phyloP scores from a whole-genome alignment of 2,888 invertebrate species.

The Neoascia interrupta region DNA sequence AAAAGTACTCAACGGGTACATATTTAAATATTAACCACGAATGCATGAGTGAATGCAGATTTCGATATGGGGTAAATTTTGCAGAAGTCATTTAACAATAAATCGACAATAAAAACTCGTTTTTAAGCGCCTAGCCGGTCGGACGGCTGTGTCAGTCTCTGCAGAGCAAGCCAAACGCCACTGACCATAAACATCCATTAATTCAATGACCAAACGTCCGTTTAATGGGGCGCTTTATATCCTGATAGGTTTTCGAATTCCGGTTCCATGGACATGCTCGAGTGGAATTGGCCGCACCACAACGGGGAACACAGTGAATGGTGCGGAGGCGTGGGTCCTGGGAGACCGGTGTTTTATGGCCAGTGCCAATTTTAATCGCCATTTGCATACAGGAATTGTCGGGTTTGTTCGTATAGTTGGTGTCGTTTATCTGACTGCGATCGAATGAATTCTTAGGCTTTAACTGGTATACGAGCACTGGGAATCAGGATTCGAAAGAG shows the following conservation, averaged over 20 bases:
- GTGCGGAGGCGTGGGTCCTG: conserved; percentile 17
- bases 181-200: conserved; percentile 70
- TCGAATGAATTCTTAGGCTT: conserved; percentile 51
- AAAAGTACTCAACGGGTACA: conserved; percentile 19
- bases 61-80: conserved; percentile 70
- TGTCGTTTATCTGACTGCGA: conserved; percentile 56
- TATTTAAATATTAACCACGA: background rate
- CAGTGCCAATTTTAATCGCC: conserved; percentile 64
- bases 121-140: conserved; percentile 53
- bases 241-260: conserved; percentile 68
- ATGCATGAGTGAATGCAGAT: conserved; percentile 32
- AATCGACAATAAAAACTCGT: conserved; percentile 63
- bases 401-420: conserved; percentile 31
- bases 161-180: conserved; percentile 46
- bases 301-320: conserved; percentile 36
- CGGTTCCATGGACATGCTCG: conserved; percentile 58
- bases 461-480: conserved; percentile 5
- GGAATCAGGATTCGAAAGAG: conserved; percentile 39
- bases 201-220: conserved; percentile 72
- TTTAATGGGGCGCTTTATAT: conserved; percentile 71
- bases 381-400: conserved; percentile 56
- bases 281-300: conserved; percentile 55
- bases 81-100: conserved; percentile 72
- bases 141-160: conserved; percentile 37
- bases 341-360: conserved; percentile 64